These are phyloP conservation scores for Drosophila meridionalis DNA, from an alignment of 2,888 invertebrate genomes.

Conservation along the genomic window DNA sequence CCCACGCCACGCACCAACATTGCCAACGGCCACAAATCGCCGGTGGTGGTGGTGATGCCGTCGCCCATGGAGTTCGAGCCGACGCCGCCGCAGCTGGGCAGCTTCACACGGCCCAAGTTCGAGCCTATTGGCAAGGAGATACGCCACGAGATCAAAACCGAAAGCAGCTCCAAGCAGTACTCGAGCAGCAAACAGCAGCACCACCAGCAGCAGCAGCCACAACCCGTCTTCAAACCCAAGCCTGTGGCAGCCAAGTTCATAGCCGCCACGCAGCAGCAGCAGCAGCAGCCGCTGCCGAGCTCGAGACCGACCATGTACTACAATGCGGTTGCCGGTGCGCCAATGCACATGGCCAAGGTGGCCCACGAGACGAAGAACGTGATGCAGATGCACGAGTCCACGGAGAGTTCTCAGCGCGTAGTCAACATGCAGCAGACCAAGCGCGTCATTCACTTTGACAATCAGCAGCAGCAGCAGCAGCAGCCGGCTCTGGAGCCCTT, in stretches of 20 bases:
- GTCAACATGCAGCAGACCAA: slow-evolving; percentile 90
- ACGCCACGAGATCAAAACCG: slow-evolving; percentile 77
- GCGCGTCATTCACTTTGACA: slow-evolving; percentile 88
- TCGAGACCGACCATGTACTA: slow-evolving; percentile 86
- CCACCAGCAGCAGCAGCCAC: slow-evolving; percentile 72
- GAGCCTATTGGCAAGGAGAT: slow-evolving; percentile 86
- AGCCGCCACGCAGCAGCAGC: slow-evolving; percentile 84
- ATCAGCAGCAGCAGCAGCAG: slow-evolving; percentile 80
- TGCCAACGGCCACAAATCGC: slow-evolving; percentile 85
- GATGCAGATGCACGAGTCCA: slow-evolving; percentile 90
- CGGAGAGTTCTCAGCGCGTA: slow-evolving; percentile 88
- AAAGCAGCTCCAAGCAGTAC: slow-evolving; percentile 63
- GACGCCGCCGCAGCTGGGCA: slow-evolving; percentile 84
- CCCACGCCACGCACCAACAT: slow-evolving; percentile 85
- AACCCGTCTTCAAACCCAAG: slow-evolving; percentile 86
- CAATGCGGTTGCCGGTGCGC: slow-evolving; percentile 87
- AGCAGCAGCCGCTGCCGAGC: slow-evolving; percentile 83
- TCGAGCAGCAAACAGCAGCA: slow-evolving; percentile 55
- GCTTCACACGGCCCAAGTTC: slow-evolving; percentile 86
- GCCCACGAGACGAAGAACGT: slow-evolving; percentile 89
- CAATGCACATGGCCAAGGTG: slow-evolving; percentile 87
- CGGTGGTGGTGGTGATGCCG: slow-evolving; percentile 84
- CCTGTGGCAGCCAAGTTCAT: slow-evolving; percentile 85
- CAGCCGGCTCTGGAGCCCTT: slow-evolving; percentile 84
- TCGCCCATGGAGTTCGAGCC: slow-evolving; percentile 87